A percentile compares a stretch with the other conserved stretches of the same genome.
These are phyloP conservation scores for Drosophila nigrodunni DNA, from an alignment of 1,140 invertebrate genomes.

Conservation along the genomic window DNA sequence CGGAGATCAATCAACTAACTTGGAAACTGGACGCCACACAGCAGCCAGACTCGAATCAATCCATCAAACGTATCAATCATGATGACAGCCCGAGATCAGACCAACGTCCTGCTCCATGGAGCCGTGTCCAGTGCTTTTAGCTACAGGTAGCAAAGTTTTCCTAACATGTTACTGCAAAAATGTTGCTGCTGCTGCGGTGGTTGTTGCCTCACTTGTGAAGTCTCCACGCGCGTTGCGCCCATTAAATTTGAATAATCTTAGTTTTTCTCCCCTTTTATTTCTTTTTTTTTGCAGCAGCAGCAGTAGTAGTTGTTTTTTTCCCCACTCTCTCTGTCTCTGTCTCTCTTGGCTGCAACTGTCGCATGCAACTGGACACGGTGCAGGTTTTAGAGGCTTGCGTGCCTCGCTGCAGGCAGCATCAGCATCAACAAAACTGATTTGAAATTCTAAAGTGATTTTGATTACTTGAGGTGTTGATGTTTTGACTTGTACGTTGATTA, in stretches of 20 bases:
- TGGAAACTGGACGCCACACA: conserved; percentile 58
- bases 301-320: conserved; percentile 24
- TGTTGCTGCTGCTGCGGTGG: no score
- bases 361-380: conserved; percentile 35
- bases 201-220: conserved; percentile 53
- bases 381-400: conserved; percentile 48
- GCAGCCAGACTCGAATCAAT: conserved; percentile 76
- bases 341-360: conserved; percentile 48
- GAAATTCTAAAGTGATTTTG: conserved; percentile 84
- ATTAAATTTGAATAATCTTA: conserved; percentile 83
- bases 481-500: conserved; percentile 83
- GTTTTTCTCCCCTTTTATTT: conserved; percentile 36
- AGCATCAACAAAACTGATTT: conserved; percentile 61
- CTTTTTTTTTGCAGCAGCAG: conserved; percentile 16
- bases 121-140: conserved; percentile 16
- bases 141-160: conserved; percentile 39
- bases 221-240: conserved; percentile 72
- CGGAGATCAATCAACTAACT: conserved; percentile 73
- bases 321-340: conserved; percentile 5
- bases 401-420: conserved; percentile 61
- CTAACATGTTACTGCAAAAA: conserved; percentile 41
- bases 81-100: conserved; percentile 75
- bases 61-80: conserved; percentile 84
- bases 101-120: conserved; percentile 26
- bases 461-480: conserved; percentile 83